A percentile compares a stretch with the other conserved stretches of the same genome.
Evolutionary conservation across 2,888 invertebrate genomes (phyloP).

Genomic region (Perdita meconis): DNA sequence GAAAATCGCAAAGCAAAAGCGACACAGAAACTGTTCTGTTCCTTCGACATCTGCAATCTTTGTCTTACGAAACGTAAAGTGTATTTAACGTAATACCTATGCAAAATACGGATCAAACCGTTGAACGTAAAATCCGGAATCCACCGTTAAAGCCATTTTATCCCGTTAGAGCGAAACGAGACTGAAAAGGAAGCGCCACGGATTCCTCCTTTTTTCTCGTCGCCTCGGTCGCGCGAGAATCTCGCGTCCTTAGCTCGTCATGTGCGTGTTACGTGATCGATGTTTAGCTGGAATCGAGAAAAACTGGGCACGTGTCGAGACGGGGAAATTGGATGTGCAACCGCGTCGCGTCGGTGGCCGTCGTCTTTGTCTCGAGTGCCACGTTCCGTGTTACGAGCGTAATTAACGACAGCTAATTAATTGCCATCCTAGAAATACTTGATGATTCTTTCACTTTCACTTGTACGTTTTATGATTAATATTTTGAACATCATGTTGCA

Average conservation of each 20-base stretch:
- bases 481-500: too few species aligned
- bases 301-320: conserved; percentile 38
- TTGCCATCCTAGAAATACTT: not conserved
- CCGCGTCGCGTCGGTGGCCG: conserved; percentile 1
- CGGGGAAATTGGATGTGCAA: conserved; percentile 25
- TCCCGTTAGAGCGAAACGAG: conserved; percentile 8
- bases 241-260: conserved; percentile 4
- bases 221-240: conserved; percentile 15
- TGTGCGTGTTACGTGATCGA: conserved; percentile 33
- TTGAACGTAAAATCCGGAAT: not conserved
- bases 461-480: not conserved
- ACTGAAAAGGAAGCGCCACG: not conserved
- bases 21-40: too few species aligned
- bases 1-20: too few species aligned
- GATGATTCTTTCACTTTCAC: not conserved
- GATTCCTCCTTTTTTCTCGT: conserved; percentile 13
- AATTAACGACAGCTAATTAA: conserved; percentile 6
- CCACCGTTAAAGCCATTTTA: not conserved
- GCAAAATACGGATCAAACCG: too few species aligned
- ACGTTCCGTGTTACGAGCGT: not conserved
- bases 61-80: too few species aligned
- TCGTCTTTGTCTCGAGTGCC: conserved; percentile 2
- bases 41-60: too few species aligned
- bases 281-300: conserved; percentile 26
- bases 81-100: too few species aligned